Conservation (phyloP, 1,140 invertebrate genomes). For the Caenorhabditis inopinata region DNA sequence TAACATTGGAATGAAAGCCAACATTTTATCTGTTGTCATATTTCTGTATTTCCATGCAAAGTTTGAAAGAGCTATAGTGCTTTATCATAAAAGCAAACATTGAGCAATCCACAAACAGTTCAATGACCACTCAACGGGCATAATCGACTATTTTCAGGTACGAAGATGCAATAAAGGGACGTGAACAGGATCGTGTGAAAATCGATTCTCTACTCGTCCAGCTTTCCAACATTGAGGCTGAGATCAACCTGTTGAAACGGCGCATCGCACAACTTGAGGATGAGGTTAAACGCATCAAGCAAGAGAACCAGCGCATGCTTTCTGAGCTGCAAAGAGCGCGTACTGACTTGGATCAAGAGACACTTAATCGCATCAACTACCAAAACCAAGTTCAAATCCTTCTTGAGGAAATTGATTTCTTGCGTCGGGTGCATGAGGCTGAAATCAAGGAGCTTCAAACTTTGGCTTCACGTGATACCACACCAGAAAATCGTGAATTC, state of each 20-base stretch:
- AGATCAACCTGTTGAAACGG: conserved; percentile 58
- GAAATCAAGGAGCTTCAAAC: conserved; percentile 68
- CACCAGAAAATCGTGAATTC: conserved; percentile 69
- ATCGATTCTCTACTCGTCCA: conserved; percentile 61
- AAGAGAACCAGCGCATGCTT: conserved; percentile 58
- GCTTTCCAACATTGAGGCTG: conserved; percentile 59
- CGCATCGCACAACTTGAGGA: conserved; percentile 64
- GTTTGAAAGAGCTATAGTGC: not conserved
- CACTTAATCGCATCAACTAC: conserved; percentile 60
- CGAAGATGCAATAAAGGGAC: conserved; percentile 58
- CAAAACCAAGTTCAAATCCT: conserved; percentile 63
- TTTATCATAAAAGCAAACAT: not conserved
- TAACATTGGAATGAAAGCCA: not conserved
- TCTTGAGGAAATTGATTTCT: conserved; percentile 61
- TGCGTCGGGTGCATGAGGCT: conserved; percentile 61
- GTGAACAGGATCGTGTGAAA: conserved; percentile 54
- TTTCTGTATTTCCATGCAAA: not conserved
- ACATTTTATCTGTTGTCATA: too few species aligned
- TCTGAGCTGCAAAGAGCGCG: conserved; percentile 50
- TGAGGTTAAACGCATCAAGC: conserved; percentile 57
- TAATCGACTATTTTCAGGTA: conserved; percentile 47
- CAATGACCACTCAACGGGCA: too few species aligned
- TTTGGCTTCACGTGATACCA: conserved; percentile 68
- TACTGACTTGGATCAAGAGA: conserved; percentile 58
- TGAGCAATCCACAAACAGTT: too few species aligned